Evolutionary conservation across 1,140 invertebrate species (phyloP).

Genomic region (Hyposmocoma kahamanoa): DNA sequence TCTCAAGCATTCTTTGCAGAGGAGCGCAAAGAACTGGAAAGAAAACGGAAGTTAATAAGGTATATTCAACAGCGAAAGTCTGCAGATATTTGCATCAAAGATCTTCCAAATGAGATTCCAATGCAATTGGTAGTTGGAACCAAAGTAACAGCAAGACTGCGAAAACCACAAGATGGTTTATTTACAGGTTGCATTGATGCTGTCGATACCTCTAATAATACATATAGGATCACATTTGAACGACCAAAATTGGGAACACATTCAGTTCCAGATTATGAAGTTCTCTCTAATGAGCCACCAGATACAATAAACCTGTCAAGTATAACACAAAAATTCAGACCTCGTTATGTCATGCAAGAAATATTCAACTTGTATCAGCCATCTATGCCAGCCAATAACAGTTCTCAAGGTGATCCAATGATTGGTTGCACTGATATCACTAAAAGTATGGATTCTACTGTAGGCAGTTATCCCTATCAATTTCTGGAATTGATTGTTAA

Average conservation of each 20-base stretch:
- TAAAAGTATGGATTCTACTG: constrained; percentile 65
- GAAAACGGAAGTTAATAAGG: constrained; percentile 93
- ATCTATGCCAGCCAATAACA: constrained; percentile 35
- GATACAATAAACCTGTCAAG: constrained; percentile 92
- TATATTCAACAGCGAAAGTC: constrained; percentile 95
- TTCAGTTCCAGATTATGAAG: constrained; percentile 97
- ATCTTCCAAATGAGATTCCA: constrained; percentile 96
- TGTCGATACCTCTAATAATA: constrained; percentile 96
- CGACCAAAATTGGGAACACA: constrained; percentile 94
- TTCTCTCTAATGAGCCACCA: constrained; percentile 92
- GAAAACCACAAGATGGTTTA: constrained; percentile 96
- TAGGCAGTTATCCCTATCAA: constrained; percentile 89
- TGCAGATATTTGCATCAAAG: constrained; percentile 87
- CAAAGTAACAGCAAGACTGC: constrained; percentile 93
- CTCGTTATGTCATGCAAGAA: constrained; percentile 76
- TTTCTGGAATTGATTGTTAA: constrained; percentile 91
- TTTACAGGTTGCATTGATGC: constrained; percentile 98
- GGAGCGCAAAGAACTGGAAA: constrained; percentile 91
- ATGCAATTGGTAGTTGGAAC: constrained; percentile 97
- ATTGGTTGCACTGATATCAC: constrained; percentile 67
- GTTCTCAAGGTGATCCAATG: constrained; percentile 69
- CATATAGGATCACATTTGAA: constrained; percentile 98
- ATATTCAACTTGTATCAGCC: constrained; percentile 54
- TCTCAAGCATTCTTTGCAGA: constrained; percentile 97
- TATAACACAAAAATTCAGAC: constrained; percentile 86